These are phyloP conservation scores for Uloborus diversus DNA, from an alignment of 1,140 invertebrate species.

Conservation along the genomic window DNA sequence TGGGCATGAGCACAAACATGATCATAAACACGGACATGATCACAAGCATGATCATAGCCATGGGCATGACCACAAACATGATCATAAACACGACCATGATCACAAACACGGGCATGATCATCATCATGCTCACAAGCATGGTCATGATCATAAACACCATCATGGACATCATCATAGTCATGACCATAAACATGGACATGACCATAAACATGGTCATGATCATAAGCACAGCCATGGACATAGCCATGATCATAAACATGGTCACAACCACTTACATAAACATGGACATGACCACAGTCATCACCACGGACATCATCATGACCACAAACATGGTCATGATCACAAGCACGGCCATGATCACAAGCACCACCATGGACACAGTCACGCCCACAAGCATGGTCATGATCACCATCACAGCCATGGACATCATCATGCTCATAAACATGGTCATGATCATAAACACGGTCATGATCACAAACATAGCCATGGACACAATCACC, in stretches of 20 bases:
- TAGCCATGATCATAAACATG: no score
- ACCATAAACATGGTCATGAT: no score
- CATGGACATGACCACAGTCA: conserved; percentile 4
- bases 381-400: conserved; percentile 23
- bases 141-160: not conserved
- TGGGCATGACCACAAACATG: conserved; percentile 14
- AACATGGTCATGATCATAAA: conserved; percentile 8
- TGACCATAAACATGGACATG: no score
- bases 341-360: conserved; percentile 17
- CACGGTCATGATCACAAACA: conserved; percentile 4
- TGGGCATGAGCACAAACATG: not conserved
- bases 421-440: conserved; percentile 12
- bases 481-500: not conserved
- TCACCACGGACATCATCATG: not conserved
- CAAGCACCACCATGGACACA: not conserved
- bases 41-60: conserved; percentile 16
- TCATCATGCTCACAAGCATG: conserved; percentile 5
- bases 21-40: not conserved
- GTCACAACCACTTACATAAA: no score
- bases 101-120: conserved; percentile 6
- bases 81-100: not conserved
- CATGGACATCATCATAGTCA: not conserved
- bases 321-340: no score
- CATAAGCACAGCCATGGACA: no score
- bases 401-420: conserved; percentile 35